Base-by-base conservation (phyloP, 1,140 invertebrate genomes). In the Holotrichia oblita region DNA sequence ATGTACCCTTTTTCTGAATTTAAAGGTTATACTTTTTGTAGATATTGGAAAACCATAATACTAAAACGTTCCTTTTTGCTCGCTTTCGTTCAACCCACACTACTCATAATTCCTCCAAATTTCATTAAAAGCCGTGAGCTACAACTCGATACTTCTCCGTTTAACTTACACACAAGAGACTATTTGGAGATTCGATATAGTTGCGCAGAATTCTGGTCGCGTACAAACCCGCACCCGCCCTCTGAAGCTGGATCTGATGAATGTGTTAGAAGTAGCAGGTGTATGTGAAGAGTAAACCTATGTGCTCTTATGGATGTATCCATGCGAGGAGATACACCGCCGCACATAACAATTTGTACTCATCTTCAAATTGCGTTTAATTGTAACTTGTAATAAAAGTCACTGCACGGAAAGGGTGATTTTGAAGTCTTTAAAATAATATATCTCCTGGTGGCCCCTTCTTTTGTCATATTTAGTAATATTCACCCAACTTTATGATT, bases 151-250 rank as follows among this genome's bases (percentile, higher is more conserved):
- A 14, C 22, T 3, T 22, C 61, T 34, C 61, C 22, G 2, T 27
- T 69, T 69, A 69, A 69, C 17, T 69, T 69, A 69, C 61, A 69
- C 61, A 69, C 61, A 69, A 27, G 61, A 69, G 61, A 69, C 61
- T 69, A 69, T 69, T 69, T 34, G 22, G 8, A 69, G 17, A 69
- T 69, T 22, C 61, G 61, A 69, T 69, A 69, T 69, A 22, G 61
- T 69, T 6, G 61, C 61, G 22, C 61, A 6, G 27, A 27, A 69
- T 69, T 69, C 61, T 22, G 27, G 61, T 69, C 61, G 61, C 61
- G 61, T 69, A 69, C 22, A 8, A 10, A 55, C 48, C 12, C 61
- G 61, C 22, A 12, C 61, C 22, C 22, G 61, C 22, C 12, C 61
- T 34, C 22, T 69, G 9, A 69, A 69, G 22, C 61, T 20, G 61